Percentiles rank a stretch among this genome's conserved stretches.
Evolutionary conservation across 1,140 invertebrate genomes (phyloP).

Genomic region (Whitmania pigra): DNA sequence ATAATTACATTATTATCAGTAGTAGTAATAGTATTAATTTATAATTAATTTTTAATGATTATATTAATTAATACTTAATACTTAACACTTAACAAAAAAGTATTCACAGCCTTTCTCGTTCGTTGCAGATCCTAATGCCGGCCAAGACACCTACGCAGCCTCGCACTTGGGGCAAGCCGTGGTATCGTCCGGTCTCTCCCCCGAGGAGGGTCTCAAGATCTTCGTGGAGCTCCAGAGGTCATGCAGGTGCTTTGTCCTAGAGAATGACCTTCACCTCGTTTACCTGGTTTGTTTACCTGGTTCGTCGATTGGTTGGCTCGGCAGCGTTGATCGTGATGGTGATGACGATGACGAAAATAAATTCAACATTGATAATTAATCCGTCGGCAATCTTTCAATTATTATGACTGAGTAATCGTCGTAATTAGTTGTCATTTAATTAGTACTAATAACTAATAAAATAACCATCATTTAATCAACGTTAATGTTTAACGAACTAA

Average conservation of each 20-base stretch:
- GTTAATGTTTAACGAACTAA: no score
- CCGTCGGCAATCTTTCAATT: no score
- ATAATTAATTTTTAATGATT: slow-evolving; percentile 3
- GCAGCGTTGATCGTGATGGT: not conserved
- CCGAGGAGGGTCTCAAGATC: slow-evolving; percentile 72
- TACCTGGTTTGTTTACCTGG: slow-evolving; percentile 53
- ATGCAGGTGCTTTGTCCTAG: slow-evolving; percentile 73
- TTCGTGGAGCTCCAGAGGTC: slow-evolving; percentile 83
- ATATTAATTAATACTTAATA: not conserved
- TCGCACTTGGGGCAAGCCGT: slow-evolving; percentile 81
- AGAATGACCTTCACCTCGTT: slow-evolving; percentile 85
- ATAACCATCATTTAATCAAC: no score
- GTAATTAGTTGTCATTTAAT: no score
- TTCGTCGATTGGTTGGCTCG: not conserved
- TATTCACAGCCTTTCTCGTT: no score
- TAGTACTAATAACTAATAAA: no score
- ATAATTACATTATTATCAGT: not conserved
- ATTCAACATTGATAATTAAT: no score
- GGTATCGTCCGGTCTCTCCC: slow-evolving; percentile 76
- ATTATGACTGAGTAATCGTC: no score
- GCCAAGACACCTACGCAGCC: slow-evolving; percentile 52
- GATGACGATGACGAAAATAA: not conserved
- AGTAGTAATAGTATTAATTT: no score
- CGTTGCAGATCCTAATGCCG: not conserved
- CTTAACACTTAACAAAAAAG: no score